Percentiles rank a stretch among this genome's conserved stretches.
Conservation (phyloP, 2,797 vertebrate genomes). For the Limnodromus scolopaceus region DNA sequence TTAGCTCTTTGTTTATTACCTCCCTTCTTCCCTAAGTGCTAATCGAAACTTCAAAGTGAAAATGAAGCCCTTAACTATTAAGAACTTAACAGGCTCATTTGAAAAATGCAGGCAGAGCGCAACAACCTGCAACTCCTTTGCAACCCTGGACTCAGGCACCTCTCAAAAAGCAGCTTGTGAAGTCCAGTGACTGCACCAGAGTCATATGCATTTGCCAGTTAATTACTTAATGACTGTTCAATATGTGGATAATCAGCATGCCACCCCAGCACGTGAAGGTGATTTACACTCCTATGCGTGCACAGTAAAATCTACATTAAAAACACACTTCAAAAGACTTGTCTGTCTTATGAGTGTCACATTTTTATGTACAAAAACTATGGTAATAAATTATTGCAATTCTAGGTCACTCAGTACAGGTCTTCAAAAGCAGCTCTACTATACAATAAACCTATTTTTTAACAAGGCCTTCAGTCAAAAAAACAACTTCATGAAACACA, state of each 20-base stretch:
- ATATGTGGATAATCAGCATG: neutral
- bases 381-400: neutral
- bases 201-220: neutral
- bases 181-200: neutral
- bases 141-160: neutral
- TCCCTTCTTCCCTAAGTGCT: neutral
- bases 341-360: neutral
- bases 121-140: neutral
- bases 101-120: neutral
- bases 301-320: neutral
- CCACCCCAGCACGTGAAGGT: neutral
- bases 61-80: neutral
- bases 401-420: neutral
- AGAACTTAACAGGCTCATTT: neutral
- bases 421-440: neutral
- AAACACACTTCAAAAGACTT: conserved; percentile 11
- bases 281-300: neutral
- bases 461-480: neutral
- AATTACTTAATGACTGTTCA: conserved; percentile 5
- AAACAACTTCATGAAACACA: neutral
- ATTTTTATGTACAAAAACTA: neutral
- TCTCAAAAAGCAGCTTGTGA: conserved; percentile 9
- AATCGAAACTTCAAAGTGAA: conserved; percentile 8
- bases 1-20: neutral
- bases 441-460: neutral